phyloP scores from a whole-genome alignment of 2,113 vertebrate species.

The Chrysemys picta region DNA sequence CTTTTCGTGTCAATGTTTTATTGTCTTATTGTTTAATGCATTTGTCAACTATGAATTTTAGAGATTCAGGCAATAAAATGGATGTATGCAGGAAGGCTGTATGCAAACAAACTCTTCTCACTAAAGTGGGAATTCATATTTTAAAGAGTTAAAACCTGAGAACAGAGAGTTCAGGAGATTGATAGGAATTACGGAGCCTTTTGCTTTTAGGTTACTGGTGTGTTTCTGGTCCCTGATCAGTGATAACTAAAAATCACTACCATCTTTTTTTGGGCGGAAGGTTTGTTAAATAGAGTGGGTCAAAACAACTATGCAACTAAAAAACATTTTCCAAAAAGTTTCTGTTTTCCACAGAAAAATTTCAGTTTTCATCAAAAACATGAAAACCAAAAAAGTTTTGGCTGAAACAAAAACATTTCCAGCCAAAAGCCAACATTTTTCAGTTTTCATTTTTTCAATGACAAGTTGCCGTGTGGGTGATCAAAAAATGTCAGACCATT shows the following conservation, averaged over 20 bases:
- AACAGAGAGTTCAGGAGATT: background rate
- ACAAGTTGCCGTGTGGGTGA: background rate
- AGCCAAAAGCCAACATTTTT: background rate
- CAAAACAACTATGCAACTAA: background rate
- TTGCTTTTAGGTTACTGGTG: background rate
- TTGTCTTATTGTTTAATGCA: slow-evolving; percentile 32
- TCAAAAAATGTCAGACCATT: background rate
- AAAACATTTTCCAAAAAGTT: background rate
- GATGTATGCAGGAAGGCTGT: background rate
- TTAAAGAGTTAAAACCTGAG: background rate
- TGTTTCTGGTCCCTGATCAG: background rate
- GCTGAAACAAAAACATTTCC: background rate
- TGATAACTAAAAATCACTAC: background rate
- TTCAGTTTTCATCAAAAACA: background rate
- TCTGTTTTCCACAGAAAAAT: background rate
- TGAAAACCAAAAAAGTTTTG: background rate
- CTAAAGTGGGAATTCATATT: background rate
- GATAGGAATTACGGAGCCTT: background rate
- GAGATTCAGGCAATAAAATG: background rate
- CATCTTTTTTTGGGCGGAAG: background rate
- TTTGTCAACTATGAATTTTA: slow-evolving; percentile 26
- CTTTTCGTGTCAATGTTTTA: slow-evolving; percentile 25
- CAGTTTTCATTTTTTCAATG: background rate
- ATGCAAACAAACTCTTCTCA: background rate
- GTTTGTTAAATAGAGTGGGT: background rate